These are phyloP conservation scores for Centropristis striata DNA, from an alignment of 2,113 vertebrate genomes.

Conservation along the genomic window DNA sequence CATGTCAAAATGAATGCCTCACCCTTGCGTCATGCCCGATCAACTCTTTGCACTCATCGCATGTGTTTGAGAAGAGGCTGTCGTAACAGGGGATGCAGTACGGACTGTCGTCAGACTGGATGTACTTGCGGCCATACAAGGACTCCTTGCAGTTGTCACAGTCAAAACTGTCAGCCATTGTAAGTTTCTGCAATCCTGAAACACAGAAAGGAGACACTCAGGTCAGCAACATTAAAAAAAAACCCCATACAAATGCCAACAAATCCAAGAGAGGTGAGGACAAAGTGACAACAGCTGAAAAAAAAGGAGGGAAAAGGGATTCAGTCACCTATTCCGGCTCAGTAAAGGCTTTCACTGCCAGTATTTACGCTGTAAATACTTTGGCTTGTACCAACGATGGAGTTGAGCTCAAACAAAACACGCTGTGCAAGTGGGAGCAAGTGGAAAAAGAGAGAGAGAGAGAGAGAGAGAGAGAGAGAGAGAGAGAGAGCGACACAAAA, in stretches of 20 bases:
- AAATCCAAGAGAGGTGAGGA: not conserved
- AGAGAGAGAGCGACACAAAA: slow-evolving; percentile 50
- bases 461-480: not conserved
- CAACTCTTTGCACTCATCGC: slow-evolving; percentile 97
- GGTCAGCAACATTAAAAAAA: not conserved
- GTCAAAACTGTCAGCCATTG: slow-evolving; percentile 96
- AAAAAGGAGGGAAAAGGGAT: slow-evolving; percentile 21
- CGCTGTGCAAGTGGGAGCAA: slow-evolving; percentile 49
- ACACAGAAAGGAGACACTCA: slow-evolving; percentile 14
- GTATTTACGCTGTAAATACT: slow-evolving; percentile 72
- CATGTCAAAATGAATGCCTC: slow-evolving; percentile 68
- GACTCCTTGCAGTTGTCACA: slow-evolving; percentile 98
- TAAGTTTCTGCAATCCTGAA: slow-evolving; percentile 63
- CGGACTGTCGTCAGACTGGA: slow-evolving; percentile 93
- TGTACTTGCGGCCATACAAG: slow-evolving; percentile 97
- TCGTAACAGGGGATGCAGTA: slow-evolving; percentile 99
- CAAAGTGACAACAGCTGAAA: not conserved
- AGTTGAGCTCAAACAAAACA: slow-evolving; percentile 63
- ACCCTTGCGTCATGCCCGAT: slow-evolving; percentile 97
- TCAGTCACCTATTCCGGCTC: slow-evolving; percentile 44
- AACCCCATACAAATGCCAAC: not conserved
- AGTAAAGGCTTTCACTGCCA: slow-evolving; percentile 47
- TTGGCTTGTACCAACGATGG: slow-evolving; percentile 43
- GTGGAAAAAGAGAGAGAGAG: slow-evolving; percentile 39
- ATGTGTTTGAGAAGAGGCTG: slow-evolving; percentile 96